These are phyloP conservation scores for Psettodes erumei DNA, from an alignment of 2,113 vertebrate species.

Conservation along the genomic window DNA sequence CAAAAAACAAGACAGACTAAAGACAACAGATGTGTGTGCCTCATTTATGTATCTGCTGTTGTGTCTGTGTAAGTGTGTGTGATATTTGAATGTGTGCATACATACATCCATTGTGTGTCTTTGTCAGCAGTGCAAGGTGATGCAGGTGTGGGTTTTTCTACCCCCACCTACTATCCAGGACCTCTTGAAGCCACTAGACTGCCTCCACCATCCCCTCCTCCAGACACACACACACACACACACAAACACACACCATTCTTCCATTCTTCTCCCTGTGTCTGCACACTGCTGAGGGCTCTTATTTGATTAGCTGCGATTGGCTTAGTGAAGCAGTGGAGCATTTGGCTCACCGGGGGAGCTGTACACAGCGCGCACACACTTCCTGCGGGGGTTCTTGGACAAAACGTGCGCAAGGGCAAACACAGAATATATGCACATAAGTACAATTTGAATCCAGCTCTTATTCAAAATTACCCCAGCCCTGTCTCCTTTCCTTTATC, in stretches of 20 bases:
- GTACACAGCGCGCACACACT: conserved; percentile 53
- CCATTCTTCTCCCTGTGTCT: conserved; percentile 69
- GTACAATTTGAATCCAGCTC: conserved; percentile 5
- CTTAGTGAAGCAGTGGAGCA: conserved; percentile 73
- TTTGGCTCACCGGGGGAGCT: conserved; percentile 68
- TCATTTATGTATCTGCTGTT: conserved; percentile 5
- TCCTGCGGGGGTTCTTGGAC: conserved; percentile 41
- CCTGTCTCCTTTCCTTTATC: conserved; percentile 12
- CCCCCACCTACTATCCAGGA: conserved; percentile 61
- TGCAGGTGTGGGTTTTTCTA: conserved; percentile 62
- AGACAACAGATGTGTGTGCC: not conserved
- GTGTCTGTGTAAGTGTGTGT: not conserved
- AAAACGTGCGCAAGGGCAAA: conserved; percentile 41
- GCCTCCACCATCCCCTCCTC: conserved; percentile 55
- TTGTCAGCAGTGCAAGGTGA: conserved; percentile 32
- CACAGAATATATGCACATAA: conserved; percentile 21
- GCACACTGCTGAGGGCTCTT: conserved; percentile 70
- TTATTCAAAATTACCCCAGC: conserved; percentile 6
- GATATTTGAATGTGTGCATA: not conserved
- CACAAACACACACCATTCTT: conserved; percentile 41
- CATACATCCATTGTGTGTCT: conserved; percentile 35
- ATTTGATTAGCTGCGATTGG: conserved; percentile 80
- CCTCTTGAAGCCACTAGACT: conserved; percentile 73
- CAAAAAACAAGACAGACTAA: conserved; percentile 12
- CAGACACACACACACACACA: conserved; percentile 53